These are phyloP conservation scores for Chiropotes sagulatus DNA, from an alignment of 2,797 vertebrate species.

Conservation along the genomic window DNA sequence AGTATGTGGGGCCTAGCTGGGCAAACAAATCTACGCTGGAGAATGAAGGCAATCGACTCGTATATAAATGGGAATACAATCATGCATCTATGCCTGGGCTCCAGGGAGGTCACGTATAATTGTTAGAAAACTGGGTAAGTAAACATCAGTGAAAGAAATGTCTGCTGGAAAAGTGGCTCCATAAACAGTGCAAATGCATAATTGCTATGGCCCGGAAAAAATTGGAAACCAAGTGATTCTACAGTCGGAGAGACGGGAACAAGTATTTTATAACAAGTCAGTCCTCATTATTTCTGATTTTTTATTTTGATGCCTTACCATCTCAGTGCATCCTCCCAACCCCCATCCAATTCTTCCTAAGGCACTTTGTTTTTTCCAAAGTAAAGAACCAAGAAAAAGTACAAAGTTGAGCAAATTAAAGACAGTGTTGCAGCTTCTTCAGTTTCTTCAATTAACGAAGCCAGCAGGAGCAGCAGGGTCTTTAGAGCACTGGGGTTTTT, in stretches of 20 bases:
- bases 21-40: conserved; percentile 65
- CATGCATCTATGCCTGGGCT: conserved; percentile 17
- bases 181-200: conserved; percentile 65
- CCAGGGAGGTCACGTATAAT: conserved; percentile 57
- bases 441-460: conserved; percentile 72
- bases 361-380: conserved; percentile 45
- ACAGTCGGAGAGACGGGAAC: neutral
- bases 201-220: conserved; percentile 51
- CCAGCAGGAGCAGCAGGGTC: conserved; percentile 47
- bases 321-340: neutral
- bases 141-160: conserved; percentile 64
- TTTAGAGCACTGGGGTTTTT: conserved; percentile 65
- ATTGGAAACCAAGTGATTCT: conserved; percentile 27
- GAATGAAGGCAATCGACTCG: neutral
- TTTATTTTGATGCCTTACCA: conserved; percentile 2
- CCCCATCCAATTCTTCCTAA: neutral
- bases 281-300: conserved; percentile 52
- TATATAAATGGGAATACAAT: conserved; percentile 44
- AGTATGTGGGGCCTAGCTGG: conserved; percentile 71
- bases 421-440: neutral
- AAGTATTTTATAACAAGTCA: conserved; percentile 40
- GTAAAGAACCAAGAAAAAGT: conserved; percentile 48
- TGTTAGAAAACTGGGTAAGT: conserved; percentile 52
- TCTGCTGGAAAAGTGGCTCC: neutral
- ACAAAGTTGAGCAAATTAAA: conserved; percentile 68